Evolutionary conservation across 64 coral and sea anemone species (phyloP), one percentile per base, ranked within the genome.

Genomic region (Orbicella faveolata): DNA sequence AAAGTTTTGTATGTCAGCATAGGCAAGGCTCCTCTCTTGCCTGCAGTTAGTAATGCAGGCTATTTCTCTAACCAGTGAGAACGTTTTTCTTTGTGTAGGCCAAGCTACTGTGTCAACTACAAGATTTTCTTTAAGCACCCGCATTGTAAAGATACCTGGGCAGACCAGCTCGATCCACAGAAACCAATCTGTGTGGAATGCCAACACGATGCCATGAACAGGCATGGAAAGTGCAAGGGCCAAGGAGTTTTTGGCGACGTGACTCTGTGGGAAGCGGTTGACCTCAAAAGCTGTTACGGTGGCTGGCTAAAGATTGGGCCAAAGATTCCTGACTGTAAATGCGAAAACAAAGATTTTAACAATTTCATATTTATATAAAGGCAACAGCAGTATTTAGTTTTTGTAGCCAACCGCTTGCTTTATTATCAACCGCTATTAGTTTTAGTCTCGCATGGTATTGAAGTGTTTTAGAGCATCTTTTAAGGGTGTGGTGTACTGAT

Each of bases 341-440:
- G 95, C 57, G 63, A 87, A 19, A 79, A 92, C 57, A n/a, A 90
- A 64, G 69, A 70, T 21, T 97, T 97, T 73, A 97, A 91, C 61
- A 97, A 94, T 74, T 97, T 93, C n/a, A 97, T 94, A 75, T 97
- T 97, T 94, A 89, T 97, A 93, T 97, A 77, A 91, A 75, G 23
- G 52, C n/a, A 25, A 18, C 14, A 6, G n/a, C 68, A 75, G 10
- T 63, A 30, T 25, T 74, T 74, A 53, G 36, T 15, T 76, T 35
- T 53, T 75, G 1, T 59, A 34, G 20, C 9, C n/a, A 70, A 33
- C 67, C 10, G 67, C 67, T 70, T 25, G 67, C n/a, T 33, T 70
- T 11, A 70, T 48, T 48, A 48, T 48, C 44, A 48, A 2, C 55
- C 55, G 55, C 55, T 48, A 59, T 9, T 59, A 59, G 55, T 14